Evolutionary conservation across 1,140 invertebrate species (phyloP).

Genomic region (Dendroctonus ponderosae): DNA sequence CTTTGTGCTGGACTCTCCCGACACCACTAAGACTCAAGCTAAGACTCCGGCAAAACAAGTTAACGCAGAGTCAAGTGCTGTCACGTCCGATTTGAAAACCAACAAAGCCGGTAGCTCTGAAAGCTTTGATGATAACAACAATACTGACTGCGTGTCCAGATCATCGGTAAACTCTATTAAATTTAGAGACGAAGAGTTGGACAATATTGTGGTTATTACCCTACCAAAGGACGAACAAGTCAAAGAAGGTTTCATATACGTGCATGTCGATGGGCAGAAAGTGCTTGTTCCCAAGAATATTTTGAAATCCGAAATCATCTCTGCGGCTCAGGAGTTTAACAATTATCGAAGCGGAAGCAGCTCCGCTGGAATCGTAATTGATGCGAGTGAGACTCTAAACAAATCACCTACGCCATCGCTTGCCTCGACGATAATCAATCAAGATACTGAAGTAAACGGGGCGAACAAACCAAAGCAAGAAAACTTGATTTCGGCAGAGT

Average conservation of each 20-base stretch:
- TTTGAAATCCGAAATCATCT: conserved; percentile 34
- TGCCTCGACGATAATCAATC: conserved; percentile 1
- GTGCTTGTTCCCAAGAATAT: conserved; percentile 41
- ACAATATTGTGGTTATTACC: conserved; percentile 34
- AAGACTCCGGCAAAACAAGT: not conserved
- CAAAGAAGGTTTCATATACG: conserved; percentile 39
- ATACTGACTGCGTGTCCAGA: conserved; percentile 4
- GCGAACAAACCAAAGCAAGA: no score
- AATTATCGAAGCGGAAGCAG: not conserved
- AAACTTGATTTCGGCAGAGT: no score
- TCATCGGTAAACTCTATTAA: conserved; percentile 18
- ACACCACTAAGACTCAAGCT: not conserved
- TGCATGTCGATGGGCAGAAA: conserved; percentile 39
- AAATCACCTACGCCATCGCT: conserved; percentile 17
- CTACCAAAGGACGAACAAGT: conserved; percentile 33
- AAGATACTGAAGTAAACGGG: no score
- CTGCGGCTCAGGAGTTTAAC: conserved; percentile 19
- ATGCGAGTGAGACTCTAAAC: conserved; percentile 2
- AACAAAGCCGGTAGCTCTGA: no score
- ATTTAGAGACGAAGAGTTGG: conserved; percentile 25
- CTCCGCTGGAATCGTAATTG: conserved; percentile 13
- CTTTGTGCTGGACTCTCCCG: conserved; percentile 11
- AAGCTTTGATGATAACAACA: conserved; percentile 28
- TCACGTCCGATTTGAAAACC: not conserved
- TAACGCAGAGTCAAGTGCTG: not conserved